Base-by-base conservation (phyloP, 1,140 invertebrate species). In the Spodoptera litura region DNA sequence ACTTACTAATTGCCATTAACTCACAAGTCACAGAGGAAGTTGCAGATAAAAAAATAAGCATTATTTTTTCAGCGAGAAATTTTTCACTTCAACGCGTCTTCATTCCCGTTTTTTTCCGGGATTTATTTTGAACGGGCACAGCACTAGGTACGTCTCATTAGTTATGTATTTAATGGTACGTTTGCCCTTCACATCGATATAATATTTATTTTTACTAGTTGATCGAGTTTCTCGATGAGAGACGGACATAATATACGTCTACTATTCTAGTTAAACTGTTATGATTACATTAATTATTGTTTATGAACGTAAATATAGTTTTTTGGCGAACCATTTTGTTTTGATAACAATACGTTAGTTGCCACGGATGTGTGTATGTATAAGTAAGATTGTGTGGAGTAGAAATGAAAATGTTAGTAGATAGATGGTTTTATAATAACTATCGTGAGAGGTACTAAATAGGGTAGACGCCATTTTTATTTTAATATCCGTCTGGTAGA, bases 201-300 rank as follows among this genome's bases (percentile, higher is more conserved):
- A 31, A 13, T 68, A 68, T 68, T 68, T 68, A 68, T 68, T 68
- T 68, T 68, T 13, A 68, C 15, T 25, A 66, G 20, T 61, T 68
- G 64, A 52, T 52, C 64, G 64, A 68, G 25, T 52, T 68, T 27
- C 64, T 53, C 10, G 64, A 13, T 52, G 64, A 68, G 38, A 44
- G 38, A 44, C 38, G 38, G 4, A 53, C 49, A 49, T 52, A 68
- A n/a, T 68, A 68, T 51, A 20, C n/a, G 49, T 68, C 49, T 52
- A 53, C 64, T 68, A 44, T 44, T 20, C 25, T 53, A 15, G 20
- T 25, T 13, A 27, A 31, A 68, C 3, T 66, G 20, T 66, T 51
- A 35, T 62, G 35, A 62, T 62, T 15, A 62, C 31, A 44, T 13
- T 58, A 58, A 58, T 58, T 27, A 58, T 58, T 25, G 55, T 58